Evolutionary conservation across 1,140 invertebrate species (phyloP).

Genomic region (Gonatopus flavifemur): DNA sequence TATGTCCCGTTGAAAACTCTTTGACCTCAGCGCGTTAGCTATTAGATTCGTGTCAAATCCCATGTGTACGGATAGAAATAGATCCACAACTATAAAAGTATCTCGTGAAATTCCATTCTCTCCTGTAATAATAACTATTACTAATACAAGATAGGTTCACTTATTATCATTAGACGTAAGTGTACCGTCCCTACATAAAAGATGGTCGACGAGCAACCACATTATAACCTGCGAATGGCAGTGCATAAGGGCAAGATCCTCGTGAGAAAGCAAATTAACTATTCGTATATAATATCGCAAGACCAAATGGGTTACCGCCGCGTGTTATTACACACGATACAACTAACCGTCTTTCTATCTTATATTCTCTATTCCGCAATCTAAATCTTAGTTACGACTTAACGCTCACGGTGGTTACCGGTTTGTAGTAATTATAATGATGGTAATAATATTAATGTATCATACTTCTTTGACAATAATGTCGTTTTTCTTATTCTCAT

Average conservation of each 20-base stretch:
- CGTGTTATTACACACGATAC: slow-evolving; percentile 20
- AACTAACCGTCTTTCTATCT: slow-evolving; percentile 12
- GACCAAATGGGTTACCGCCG: slow-evolving; percentile 12
- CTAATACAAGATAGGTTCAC: too few species aligned
- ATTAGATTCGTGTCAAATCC: too few species aligned
- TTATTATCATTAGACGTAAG: too few species aligned
- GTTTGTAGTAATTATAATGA: slow-evolving; percentile 31
- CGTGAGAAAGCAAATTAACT: slow-evolving; percentile 29
- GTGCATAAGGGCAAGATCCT: slow-evolving; percentile 22
- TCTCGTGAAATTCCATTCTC: too few species aligned
- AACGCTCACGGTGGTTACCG: slow-evolving; percentile 15
- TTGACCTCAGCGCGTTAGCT: too few species aligned
- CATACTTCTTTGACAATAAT: slow-evolving; percentile 24
- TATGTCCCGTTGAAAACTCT: not conserved
- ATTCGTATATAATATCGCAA: slow-evolving; percentile 32
- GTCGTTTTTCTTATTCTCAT: slow-evolving; percentile 4
- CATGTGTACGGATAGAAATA: too few species aligned
- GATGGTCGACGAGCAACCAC: slow-evolving; percentile 11
- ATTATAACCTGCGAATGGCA: slow-evolving; percentile 17
- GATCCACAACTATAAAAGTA: too few species aligned
- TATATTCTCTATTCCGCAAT: slow-evolving; percentile 26
- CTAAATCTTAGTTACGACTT: slow-evolving; percentile 35
- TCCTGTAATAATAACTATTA: too few species aligned
- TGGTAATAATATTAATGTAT: slow-evolving; percentile 24
- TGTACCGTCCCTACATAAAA: too few species aligned